These are phyloP conservation scores for Pholis gunnellus DNA, from an alignment of 2,113 vertebrate species.

Conservation along the genomic window DNA sequence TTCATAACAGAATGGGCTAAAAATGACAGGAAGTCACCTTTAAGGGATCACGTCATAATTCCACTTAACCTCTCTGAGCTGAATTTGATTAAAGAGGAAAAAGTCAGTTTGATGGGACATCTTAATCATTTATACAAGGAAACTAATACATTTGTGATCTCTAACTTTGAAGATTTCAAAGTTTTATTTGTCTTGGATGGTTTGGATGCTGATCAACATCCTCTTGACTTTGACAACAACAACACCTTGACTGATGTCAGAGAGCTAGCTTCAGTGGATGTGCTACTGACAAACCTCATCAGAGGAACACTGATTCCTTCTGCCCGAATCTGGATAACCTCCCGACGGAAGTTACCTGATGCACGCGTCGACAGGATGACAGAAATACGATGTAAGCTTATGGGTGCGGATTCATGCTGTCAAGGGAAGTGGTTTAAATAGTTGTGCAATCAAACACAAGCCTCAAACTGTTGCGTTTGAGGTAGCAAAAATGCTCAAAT, in stretches of 20 bases:
- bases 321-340: constrained; percentile 59
- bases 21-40: accelerated
- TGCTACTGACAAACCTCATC: constrained; percentile 63
- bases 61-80: background rate
- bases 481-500: background rate
- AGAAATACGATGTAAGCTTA: constrained; percentile 56
- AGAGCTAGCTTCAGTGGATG: constrained; percentile 30
- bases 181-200: constrained; percentile 49
- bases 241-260: background rate
- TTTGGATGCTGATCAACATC: constrained; percentile 5
- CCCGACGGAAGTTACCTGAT: background rate
- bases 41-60: constrained; percentile 8
- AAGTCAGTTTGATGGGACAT: constrained; percentile 29
- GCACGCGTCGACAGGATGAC: constrained; percentile 18
- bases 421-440: background rate
- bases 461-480: background rate
- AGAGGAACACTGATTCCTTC: constrained; percentile 58
- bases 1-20: constrained; percentile 20
- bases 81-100: background rate
- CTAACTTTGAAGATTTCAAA: constrained; percentile 21
- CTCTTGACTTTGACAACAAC: constrained; percentile 23
- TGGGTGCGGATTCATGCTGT: too few species aligned
- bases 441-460: background rate
- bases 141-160: constrained; percentile 26
- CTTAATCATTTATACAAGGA: constrained; percentile 16